A percentile compares a stretch with the other conserved stretches of the same genome.
Evolutionary conservation across 2,797 vertebrate genomes (phyloP).

Genomic region (Squalus acanthias): DNA sequence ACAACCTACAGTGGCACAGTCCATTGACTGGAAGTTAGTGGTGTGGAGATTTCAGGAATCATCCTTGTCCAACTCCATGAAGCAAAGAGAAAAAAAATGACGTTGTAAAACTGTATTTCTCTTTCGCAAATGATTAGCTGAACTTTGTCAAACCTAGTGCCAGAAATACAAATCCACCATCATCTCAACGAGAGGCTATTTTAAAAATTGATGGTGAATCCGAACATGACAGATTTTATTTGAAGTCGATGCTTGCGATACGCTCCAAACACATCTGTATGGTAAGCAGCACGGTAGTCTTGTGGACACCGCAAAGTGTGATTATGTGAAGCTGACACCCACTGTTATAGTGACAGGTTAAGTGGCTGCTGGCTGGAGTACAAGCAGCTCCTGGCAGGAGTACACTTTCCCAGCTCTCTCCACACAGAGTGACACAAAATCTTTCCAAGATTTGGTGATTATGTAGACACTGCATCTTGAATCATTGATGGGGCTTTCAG

Average conservation of each 20-base stretch:
- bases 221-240: background rate
- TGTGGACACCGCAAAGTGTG: background rate
- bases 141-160: background rate
- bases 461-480: background rate
- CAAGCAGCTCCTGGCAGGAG: background rate
- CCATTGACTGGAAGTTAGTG: background rate
- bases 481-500: background rate
- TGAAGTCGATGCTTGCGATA: background rate
- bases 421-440: background rate
- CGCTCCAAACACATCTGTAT: background rate
- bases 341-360: background rate
- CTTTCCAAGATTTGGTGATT: constrained; percentile 7
- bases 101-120: background rate
- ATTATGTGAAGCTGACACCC: constrained; percentile 3
- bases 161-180: background rate
- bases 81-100: background rate
- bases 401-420: background rate
- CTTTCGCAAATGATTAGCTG: background rate
- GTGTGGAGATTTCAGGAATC: background rate
- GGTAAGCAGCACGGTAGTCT: background rate
- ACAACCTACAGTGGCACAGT: background rate
- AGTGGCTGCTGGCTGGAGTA: background rate
- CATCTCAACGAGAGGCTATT: background rate
- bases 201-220: background rate
- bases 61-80: background rate